Conservation (phyloP, 2,888 invertebrate genomes). For the Xylota segnis region DNA sequence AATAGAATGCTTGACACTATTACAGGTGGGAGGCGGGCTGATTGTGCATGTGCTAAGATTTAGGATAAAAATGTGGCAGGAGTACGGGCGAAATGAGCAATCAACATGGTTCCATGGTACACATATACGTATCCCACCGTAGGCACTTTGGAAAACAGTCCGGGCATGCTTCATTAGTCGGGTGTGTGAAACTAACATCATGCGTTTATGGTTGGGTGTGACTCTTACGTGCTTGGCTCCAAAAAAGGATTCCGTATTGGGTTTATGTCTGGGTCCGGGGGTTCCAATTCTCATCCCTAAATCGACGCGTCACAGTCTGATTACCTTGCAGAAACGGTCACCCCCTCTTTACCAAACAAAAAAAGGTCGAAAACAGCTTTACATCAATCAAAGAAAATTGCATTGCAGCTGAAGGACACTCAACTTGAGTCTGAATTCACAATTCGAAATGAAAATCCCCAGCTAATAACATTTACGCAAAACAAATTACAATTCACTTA, state of each 20-base stretch:
- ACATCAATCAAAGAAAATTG: not conserved
- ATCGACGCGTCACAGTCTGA: too few relatives aligned
- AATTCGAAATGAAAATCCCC: too few relatives aligned
- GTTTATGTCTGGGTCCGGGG: too few relatives aligned
- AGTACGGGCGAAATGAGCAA: slow-evolving; percentile 6
- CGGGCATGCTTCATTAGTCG: slow-evolving; percentile 1
- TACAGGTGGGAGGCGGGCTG: slow-evolving; percentile 15
- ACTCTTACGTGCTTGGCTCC: too few relatives aligned
- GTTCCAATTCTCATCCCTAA: too few relatives aligned
- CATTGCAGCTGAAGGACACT: not conserved
- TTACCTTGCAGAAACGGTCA: too few relatives aligned
- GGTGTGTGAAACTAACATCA: not conserved
- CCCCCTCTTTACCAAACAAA: not conserved
- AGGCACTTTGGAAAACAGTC: slow-evolving; percentile 17
- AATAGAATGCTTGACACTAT: slow-evolving; percentile 57
- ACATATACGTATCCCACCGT: too few relatives aligned
- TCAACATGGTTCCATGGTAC: not conserved
- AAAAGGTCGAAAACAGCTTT: not conserved
- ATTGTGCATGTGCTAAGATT: slow-evolving; percentile 15
- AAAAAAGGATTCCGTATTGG: not conserved
- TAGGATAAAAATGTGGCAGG: not conserved
- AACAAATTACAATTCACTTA: not conserved
- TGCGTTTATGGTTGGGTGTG: not conserved
- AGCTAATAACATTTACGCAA: not conserved
- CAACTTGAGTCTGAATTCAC: not conserved